Conservation (phyloP, 2,797 vertebrate genomes). For the Sebastes trivittatus region DNA sequence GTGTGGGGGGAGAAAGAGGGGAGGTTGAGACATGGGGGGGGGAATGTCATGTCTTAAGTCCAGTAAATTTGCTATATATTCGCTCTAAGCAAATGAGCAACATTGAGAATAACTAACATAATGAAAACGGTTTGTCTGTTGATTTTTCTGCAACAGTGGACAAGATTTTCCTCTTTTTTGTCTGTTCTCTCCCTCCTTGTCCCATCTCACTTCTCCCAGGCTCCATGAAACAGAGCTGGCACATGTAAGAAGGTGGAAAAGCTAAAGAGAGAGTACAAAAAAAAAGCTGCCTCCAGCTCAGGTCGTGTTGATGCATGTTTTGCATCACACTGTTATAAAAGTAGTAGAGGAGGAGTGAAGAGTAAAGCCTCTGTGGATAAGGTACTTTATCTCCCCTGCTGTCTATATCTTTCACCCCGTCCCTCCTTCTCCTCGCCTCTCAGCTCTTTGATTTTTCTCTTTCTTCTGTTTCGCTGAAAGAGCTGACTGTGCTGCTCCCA, state of each 20-base stretch:
- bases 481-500: conserved; percentile 60
- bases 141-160: background rate
- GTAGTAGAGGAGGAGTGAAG: conserved; percentile 38
- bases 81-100: conserved; percentile 4
- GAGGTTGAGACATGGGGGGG: conserved; percentile 25
- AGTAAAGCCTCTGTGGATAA: conserved; percentile 58
- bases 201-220: background rate
- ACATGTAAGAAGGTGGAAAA: conserved; percentile 1
- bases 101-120: background rate
- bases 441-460: conserved; percentile 66
- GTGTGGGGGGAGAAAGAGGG: background rate
- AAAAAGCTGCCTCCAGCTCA: conserved; percentile 41
- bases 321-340: conserved; percentile 31
- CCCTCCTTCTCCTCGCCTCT: conserved; percentile 48
- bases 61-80: conserved; percentile 18
- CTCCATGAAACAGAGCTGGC: conserved; percentile 11
- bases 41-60: background rate
- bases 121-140: background rate
- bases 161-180: background rate
- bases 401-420: conserved; percentile 57
- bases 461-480: conserved; percentile 66
- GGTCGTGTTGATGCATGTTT: conserved; percentile 64
- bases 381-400: conserved; percentile 54
- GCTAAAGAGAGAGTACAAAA: conserved; percentile 9
- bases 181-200: conserved; percentile 2